A percentile compares a stretch with the other conserved stretches of the same genome.
Evolutionary conservation across 2,888 invertebrate species (phyloP).

Genomic region (Drosophila mulleri): DNA sequence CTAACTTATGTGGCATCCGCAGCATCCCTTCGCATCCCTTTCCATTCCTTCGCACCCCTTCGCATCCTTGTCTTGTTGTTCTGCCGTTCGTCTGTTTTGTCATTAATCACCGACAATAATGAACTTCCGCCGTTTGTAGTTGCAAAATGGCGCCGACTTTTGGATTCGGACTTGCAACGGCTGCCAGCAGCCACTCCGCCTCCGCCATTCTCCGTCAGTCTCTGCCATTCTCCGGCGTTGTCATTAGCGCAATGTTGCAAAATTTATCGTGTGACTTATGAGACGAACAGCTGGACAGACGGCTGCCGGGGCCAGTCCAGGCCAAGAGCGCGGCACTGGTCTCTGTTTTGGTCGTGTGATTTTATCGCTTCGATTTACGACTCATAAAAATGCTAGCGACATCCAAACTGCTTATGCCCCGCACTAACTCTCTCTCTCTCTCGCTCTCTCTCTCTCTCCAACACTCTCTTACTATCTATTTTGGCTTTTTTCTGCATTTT

Average conservation of each 20-base stretch:
- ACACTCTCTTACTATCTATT: no score
- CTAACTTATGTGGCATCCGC: constrained; percentile 71
- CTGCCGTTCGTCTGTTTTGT: constrained; percentile 44
- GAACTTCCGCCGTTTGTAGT: constrained; percentile 82
- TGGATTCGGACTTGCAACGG: constrained; percentile 42
- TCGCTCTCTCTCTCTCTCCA: constrained; percentile 9
- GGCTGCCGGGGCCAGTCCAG: constrained; percentile 14
- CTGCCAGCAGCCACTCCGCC: constrained; percentile 5
- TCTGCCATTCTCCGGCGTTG: constrained; percentile 41
- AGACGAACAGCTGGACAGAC: constrained; percentile 53
- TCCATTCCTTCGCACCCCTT: constrained; percentile 1
- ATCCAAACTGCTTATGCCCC: constrained; percentile 20
- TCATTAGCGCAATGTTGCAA: constrained; percentile 82
- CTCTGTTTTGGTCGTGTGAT: constrained; percentile 73
- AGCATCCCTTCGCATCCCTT: constrained; percentile 13
- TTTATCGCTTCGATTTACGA: constrained; percentile 82
- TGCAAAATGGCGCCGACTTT: constrained; percentile 63
- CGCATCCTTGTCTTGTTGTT: not conserved
- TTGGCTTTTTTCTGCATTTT: constrained; percentile 27
- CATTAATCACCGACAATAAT: constrained; percentile 84
- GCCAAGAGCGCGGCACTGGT: constrained; percentile 23
- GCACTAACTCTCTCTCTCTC: constrained; percentile 12
- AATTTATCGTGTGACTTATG: constrained; percentile 80
- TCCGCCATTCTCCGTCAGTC: constrained; percentile 3
- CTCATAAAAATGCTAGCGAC: constrained; percentile 78